These are phyloP conservation scores for Micrasema minimum DNA, from an alignment of 1,140 invertebrate species.

Conservation along the genomic window DNA sequence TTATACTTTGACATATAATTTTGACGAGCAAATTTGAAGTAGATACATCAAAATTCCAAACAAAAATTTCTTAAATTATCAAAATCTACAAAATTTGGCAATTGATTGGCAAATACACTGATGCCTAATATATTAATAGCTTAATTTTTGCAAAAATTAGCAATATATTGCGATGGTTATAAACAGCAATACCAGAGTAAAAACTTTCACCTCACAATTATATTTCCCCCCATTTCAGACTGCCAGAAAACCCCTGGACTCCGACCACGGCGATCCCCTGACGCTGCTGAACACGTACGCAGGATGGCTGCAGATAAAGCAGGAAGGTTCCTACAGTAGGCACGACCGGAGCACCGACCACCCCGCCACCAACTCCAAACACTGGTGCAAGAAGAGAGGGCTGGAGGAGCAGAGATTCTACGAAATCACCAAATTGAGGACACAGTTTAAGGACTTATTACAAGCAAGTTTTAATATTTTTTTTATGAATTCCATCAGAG, in stretches of 20 bases:
- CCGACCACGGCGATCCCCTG: slow-evolving; percentile 95
- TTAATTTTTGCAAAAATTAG: too few species aligned
- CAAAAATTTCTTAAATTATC: too few species aligned
- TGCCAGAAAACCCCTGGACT: slow-evolving; percentile 83
- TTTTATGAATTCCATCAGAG: background rate
- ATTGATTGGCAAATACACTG: too few species aligned
- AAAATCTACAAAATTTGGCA: too few species aligned
- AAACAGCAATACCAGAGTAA: too few species aligned
- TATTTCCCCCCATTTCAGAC: too few species aligned
- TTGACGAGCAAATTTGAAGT: too few species aligned
- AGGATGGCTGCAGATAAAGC: slow-evolving; percentile 88
- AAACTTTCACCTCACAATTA: too few species aligned
- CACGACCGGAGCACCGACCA: slow-evolving; percentile 39
- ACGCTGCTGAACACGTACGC: slow-evolving; percentile 90
- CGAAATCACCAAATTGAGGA: slow-evolving; percentile 92
- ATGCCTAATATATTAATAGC: too few species aligned
- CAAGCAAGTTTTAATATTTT: slow-evolving; percentile 67
- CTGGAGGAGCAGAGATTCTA: slow-evolving; percentile 97
- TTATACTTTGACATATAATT: too few species aligned
- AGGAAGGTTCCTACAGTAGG: slow-evolving; percentile 56
- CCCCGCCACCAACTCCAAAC: slow-evolving; percentile 66
- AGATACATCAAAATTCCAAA: too few species aligned
- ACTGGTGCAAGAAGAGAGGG: slow-evolving; percentile 89
- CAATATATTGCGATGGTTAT: too few species aligned
- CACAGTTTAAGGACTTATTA: slow-evolving; percentile 89